phyloP scores from a whole-genome alignment of 53 echinoderm and acorn worm species.

The Holothuria leucospilota region DNA sequence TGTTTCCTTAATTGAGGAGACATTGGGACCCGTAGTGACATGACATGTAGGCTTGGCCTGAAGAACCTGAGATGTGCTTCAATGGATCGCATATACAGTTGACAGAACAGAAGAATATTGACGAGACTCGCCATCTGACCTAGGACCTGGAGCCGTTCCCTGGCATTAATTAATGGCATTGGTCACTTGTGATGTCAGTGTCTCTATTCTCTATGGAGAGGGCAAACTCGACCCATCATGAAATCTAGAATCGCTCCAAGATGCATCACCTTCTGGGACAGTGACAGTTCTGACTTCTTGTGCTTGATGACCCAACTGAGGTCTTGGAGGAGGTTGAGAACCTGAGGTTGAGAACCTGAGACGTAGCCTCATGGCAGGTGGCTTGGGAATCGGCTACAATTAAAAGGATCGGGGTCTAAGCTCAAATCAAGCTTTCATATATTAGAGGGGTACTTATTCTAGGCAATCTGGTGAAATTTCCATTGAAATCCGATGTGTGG shows the following conservation, averaged over 20 bases:
- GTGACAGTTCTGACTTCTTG: conserved; percentile 4
- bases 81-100: conserved; percentile 18
- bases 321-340: not conserved
- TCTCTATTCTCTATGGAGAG: not conserved
- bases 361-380: too few relatives aligned
- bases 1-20: not conserved
- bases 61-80: conserved; percentile 10
- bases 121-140: conserved; percentile 37
- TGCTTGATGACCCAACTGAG: conserved; percentile 51
- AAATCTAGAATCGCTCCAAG: conserved; percentile 39
- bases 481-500: too few relatives aligned
- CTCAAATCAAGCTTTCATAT: too few relatives aligned
- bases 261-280: conserved; percentile 34
- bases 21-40: not conserved
- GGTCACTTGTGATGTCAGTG: not conserved
- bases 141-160: not conserved
- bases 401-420: too few relatives aligned
- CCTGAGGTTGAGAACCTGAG: too few relatives aligned
- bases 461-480: too few relatives aligned
- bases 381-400: not conserved
- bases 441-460: too few relatives aligned
- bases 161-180: not conserved
- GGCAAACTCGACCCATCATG: not conserved
- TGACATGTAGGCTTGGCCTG: not conserved
- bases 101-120: not conserved